Conservation (phyloP, 1,140 invertebrate genomes). For the Musca vetustissima region DNA sequence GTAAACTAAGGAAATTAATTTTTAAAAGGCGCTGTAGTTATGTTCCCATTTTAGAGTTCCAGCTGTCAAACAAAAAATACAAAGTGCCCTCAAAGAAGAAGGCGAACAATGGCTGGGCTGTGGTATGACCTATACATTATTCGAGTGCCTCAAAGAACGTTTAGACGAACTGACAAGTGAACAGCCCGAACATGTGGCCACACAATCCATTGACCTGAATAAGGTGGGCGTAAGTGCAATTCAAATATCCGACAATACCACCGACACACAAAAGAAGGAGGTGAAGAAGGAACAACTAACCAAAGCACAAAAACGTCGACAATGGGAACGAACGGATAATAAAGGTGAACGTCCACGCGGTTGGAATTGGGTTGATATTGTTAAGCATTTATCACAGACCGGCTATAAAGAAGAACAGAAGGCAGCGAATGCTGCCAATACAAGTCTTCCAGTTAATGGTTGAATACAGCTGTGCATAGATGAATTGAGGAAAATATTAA, state of each 20-base stretch:
- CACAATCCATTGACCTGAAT: conserved; percentile 40
- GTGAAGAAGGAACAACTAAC: conserved; percentile 82
- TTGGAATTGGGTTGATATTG: conserved; percentile 92
- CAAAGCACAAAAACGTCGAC: conserved; percentile 86
- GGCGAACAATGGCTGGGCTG: conserved; percentile 79
- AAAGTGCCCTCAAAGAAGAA: conserved; percentile 67
- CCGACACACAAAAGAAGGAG: conserved; percentile 58
- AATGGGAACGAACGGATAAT: conserved; percentile 80
- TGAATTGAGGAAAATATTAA: too few species aligned
- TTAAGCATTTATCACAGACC: conserved; percentile 89
- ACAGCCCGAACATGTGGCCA: conserved; percentile 64
- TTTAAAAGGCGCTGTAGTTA: conserved; percentile 6
- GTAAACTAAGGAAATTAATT: conserved; percentile 52
- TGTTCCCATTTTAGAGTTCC: conserved; percentile 60
- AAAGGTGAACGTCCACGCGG: conserved; percentile 85
- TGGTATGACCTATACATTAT: conserved; percentile 92
- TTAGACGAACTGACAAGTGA: conserved; percentile 68
- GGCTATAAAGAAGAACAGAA: conserved; percentile 45
- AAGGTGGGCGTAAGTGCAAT: conserved; percentile 41
- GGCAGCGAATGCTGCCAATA: not conserved
- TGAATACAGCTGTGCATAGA: too few species aligned
- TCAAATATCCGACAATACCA: conserved; percentile 44
- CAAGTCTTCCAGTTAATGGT: too few species aligned
- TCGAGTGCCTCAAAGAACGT: conserved; percentile 89
- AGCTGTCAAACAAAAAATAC: conserved; percentile 73